phyloP scores from a whole-genome alignment of 2,113 vertebrate genomes.

The Ahaetulla prasina region DNA sequence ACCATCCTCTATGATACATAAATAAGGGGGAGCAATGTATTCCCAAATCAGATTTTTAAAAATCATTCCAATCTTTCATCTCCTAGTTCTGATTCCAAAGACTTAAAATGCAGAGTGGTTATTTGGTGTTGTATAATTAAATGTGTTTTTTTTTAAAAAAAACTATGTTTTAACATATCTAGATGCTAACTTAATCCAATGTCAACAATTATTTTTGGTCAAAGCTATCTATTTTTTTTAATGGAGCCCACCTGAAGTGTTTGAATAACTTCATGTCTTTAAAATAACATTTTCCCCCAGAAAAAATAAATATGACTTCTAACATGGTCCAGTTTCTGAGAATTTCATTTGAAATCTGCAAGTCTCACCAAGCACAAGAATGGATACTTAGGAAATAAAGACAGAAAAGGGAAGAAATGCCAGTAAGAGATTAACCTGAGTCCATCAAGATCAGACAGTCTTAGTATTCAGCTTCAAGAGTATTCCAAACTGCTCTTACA shows the following conservation, averaged over 20 bases:
- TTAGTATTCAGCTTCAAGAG: not conserved
- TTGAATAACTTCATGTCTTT: not conserved
- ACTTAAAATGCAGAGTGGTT: not conserved
- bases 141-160: not conserved
- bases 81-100: not conserved
- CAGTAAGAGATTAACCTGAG: not conserved
- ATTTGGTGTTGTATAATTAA: not conserved
- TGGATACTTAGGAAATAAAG: not conserved
- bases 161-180: accelerated
- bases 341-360: not conserved
- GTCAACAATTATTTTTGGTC: not conserved
- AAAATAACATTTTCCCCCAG: not conserved
- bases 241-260: conserved; percentile 22
- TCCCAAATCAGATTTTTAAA: not conserved
- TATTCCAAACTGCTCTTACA: not conserved
- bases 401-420: not conserved
- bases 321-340: not conserved
- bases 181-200: not conserved
- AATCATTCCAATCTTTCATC: not conserved
- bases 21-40: too few species aligned
- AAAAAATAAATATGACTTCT: not conserved
- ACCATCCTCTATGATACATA: not conserved
- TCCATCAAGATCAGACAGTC: not conserved
- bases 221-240: not conserved
- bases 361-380: not conserved